Evolutionary conservation across 2,113 vertebrate genomes (phyloP).

Genomic region (Pheucticus melanocephalus): DNA sequence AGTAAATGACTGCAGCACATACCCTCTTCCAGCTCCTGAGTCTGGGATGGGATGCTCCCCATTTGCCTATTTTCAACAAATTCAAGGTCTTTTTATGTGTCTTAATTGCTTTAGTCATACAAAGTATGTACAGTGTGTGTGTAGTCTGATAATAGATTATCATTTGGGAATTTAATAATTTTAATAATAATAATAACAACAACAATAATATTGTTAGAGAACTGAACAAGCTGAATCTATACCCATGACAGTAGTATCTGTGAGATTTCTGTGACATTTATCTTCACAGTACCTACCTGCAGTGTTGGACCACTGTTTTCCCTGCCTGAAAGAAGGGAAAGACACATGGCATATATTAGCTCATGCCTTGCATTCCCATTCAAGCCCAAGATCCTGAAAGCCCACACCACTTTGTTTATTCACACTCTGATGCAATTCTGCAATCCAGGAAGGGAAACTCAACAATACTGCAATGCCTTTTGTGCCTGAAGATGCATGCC

Average conservation of each 20-base stretch:
- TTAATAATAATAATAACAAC: neutral
- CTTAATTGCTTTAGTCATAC: neutral
- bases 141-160: neutral
- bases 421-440: neutral
- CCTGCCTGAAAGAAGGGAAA: neutral
- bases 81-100: neutral
- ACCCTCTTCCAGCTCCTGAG: neutral
- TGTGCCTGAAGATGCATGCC: neutral
- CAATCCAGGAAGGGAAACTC: neutral
- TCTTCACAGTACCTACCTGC: neutral
- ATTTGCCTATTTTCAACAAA: neutral
- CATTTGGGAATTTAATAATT: neutral
- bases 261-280: neutral
- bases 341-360: rapidly evolving
- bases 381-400: neutral
- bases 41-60: neutral
- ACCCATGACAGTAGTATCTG: neutral
- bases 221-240: neutral
- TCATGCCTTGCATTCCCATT: neutral
- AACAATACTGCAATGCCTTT: neutral
- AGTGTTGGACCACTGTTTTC: neutral
- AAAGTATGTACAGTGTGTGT: neutral
- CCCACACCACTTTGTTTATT: neutral
- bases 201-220: neutral
- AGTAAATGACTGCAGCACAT: neutral